Evolutionary conservation across 2,888 invertebrate genomes (phyloP).

Genomic region (Leptinotarsa peninsularis): DNA sequence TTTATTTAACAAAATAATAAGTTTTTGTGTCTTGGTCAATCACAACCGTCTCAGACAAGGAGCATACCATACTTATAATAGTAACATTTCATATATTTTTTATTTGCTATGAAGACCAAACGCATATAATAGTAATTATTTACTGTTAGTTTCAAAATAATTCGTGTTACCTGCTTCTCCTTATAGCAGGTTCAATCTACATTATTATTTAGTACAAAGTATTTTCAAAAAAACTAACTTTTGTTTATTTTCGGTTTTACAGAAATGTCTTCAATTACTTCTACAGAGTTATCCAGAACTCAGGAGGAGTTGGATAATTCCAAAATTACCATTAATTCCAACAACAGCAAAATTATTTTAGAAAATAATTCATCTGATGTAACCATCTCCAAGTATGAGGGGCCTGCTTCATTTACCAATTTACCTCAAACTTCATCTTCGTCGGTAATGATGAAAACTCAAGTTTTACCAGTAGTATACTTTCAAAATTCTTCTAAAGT

Average conservation of each 20-base stretch:
- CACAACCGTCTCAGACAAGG: slow-evolving; percentile 49
- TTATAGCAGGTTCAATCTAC: slow-evolving; percentile 30
- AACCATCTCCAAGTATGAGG: slow-evolving; percentile 51
- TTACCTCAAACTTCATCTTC: slow-evolving; percentile 46
- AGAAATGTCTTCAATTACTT: slow-evolving; percentile 57
- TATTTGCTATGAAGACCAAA: slow-evolving; percentile 26
- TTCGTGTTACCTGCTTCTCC: slow-evolving; percentile 4
- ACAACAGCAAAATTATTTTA: slow-evolving; percentile 48
- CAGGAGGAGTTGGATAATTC: slow-evolving; percentile 45
- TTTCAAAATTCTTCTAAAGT: slow-evolving; percentile 68
- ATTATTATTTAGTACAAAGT: neutral
- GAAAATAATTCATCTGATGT: slow-evolving; percentile 53
- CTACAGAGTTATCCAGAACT: slow-evolving; percentile 46
- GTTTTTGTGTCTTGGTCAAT: slow-evolving; percentile 43
- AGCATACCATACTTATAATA: slow-evolving; percentile 42
- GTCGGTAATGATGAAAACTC: slow-evolving; percentile 54
- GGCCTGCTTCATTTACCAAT: slow-evolving; percentile 39
- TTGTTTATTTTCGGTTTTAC: slow-evolving; percentile 50
- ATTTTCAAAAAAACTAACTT: slow-evolving; percentile 47
- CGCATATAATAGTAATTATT: slow-evolving; percentile 25
- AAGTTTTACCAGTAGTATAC: slow-evolving; percentile 72
- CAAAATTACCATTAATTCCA: slow-evolving; percentile 46
- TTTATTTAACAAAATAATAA: slow-evolving; percentile 46
- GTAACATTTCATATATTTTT: slow-evolving; percentile 36
- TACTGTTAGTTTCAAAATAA: slow-evolving; percentile 15